These are phyloP conservation scores for Synchiropus splendidus DNA, from an alignment of 2,113 vertebrate species.

Conservation along the genomic window DNA sequence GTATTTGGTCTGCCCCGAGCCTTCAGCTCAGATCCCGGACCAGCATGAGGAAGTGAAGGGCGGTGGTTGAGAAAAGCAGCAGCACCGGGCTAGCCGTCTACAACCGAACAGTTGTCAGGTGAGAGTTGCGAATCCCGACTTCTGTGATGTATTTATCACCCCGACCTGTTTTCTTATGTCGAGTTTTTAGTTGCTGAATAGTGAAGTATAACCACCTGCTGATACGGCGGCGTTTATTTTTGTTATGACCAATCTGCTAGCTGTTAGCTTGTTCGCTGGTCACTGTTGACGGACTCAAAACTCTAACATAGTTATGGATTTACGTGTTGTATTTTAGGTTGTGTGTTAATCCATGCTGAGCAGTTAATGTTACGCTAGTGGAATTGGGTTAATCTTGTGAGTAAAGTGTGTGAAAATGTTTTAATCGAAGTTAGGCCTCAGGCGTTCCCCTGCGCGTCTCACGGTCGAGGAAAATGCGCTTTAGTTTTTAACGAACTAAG, in stretches of 20 bases:
- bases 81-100: slow-evolving; percentile 10
- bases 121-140: slow-evolving; percentile 1
- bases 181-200: too few relatives aligned
- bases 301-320: not conserved
- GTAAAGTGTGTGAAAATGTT: too few relatives aligned
- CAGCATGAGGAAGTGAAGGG: slow-evolving; percentile 71
- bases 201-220: too few relatives aligned
- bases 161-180: not conserved
- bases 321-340: too few relatives aligned
- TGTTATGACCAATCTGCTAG: slow-evolving; percentile 5
- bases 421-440: too few relatives aligned
- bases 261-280: slow-evolving; percentile 22
- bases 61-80: slow-evolving; percentile 63
- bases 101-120: slow-evolving; percentile 41
- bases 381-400: too few relatives aligned
- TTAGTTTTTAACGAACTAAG: too few relatives aligned
- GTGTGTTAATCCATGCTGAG: too few relatives aligned
- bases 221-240: too few relatives aligned
- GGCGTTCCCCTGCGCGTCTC: too few relatives aligned
- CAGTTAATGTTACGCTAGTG: too few relatives aligned
- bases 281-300: not conserved
- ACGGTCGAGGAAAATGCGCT: too few relatives aligned
- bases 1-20: slow-evolving; percentile 43
- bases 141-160: not conserved
- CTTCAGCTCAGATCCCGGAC: slow-evolving; percentile 28